Evolutionary conservation across 2,797 vertebrate species (phyloP).

Genomic region (Odontamblyopus rebecca): DNA sequence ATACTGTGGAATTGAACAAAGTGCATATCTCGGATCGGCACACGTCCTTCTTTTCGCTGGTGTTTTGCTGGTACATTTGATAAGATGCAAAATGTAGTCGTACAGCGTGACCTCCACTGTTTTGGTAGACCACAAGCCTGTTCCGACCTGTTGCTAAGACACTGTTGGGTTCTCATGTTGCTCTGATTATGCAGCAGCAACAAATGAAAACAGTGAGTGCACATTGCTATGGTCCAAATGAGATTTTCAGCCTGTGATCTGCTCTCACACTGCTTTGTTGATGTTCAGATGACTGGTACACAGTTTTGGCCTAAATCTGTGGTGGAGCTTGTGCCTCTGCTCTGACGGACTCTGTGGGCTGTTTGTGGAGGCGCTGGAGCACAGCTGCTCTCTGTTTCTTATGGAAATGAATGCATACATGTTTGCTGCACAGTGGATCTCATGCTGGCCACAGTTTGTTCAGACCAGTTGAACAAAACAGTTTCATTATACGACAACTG

Average conservation of each 20-base stretch:
- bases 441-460: background rate
- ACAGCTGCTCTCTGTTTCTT: conserved; percentile 25
- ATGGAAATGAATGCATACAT: conserved; percentile 1
- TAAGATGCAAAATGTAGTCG: background rate
- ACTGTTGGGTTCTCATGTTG: background rate
- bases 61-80: background rate
- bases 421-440: background rate
- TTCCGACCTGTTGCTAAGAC: background rate
- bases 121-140: background rate
- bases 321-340: background rate
- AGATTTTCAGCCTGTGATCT: background rate
- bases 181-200: background rate
- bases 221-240: background rate
- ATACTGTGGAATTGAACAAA: background rate
- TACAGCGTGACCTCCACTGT: no score
- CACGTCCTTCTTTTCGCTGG: background rate
- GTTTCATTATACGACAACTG: background rate
- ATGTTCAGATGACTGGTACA: background rate
- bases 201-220: background rate
- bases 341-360: conserved; percentile 3
- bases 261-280: background rate
- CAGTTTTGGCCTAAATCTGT: background rate
- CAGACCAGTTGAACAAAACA: background rate
- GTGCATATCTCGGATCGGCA: background rate
- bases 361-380: conserved; percentile 17